Conservation (phyloP, 2,888 invertebrate genomes). For the Invenusta paracnida region DNA sequence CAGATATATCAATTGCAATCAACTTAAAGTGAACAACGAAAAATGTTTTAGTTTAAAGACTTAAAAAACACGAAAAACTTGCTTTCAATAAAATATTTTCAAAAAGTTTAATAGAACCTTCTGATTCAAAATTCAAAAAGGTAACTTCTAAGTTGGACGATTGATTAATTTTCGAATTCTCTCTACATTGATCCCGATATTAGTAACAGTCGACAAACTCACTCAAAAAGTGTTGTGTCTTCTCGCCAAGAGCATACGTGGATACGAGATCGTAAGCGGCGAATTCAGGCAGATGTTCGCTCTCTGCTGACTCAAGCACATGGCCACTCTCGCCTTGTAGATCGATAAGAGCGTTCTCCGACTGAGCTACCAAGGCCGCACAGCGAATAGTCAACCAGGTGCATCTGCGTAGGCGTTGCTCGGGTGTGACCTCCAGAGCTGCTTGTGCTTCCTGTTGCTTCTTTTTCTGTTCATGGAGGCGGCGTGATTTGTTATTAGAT, state of each 20-base stretch:
- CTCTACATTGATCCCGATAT: no score
- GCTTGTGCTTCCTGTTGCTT: slow-evolving; percentile 46
- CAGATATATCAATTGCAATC: no score
- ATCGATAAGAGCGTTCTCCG: slow-evolving; percentile 51
- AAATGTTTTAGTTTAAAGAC: no score
- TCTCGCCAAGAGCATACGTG: slow-evolving; percentile 56
- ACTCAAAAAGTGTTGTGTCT: slow-evolving; percentile 57
- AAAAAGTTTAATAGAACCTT: no score
- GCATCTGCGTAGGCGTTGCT: slow-evolving; percentile 51
- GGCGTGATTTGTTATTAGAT: no score
- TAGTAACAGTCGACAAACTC: no score
- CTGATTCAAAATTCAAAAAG: no score
- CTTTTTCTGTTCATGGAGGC: slow-evolving; percentile 31
- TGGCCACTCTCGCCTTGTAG: slow-evolving; percentile 51
- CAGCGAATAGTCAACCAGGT: slow-evolving; percentile 56
- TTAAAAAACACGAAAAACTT: no score
- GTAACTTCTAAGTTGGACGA: no score
- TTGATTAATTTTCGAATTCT: no score
- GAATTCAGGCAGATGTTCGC: slow-evolving; percentile 54
- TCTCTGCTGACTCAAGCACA: slow-evolving; percentile 46
- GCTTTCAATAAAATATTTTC: no score
- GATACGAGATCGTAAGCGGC: slow-evolving; percentile 55
- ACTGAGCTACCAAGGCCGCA: slow-evolving; percentile 53
- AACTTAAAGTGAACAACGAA: no score
- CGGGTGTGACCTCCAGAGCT: slow-evolving; percentile 47